These are phyloP conservation scores for Dunckerocampus dactyliophorus DNA, from an alignment of 2,113 vertebrate species.

Conservation along the genomic window DNA sequence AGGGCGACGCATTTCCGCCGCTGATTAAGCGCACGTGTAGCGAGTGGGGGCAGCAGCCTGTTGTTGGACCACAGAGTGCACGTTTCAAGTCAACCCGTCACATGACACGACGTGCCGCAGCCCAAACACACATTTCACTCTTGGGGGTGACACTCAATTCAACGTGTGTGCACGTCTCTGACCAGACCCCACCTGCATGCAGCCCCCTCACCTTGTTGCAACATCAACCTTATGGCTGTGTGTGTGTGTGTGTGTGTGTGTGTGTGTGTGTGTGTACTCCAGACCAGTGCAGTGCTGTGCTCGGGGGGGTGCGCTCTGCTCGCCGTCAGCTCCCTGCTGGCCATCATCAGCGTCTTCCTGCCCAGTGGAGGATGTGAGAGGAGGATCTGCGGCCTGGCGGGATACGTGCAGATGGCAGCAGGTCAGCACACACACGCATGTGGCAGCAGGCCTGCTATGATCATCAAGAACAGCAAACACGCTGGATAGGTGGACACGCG, in stretches of 20 bases:
- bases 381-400: conserved; percentile 85
- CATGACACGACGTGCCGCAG: conserved; percentile 14
- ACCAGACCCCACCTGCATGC: background rate
- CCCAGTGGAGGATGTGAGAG: conserved; percentile 86
- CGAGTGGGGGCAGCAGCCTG: conserved; percentile 30
- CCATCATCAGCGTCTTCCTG: conserved; percentile 86
- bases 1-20: background rate
- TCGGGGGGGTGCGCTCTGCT: conserved; percentile 84
- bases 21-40: conserved; percentile 44
- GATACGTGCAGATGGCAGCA: conserved; percentile 92
- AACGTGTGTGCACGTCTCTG: background rate
- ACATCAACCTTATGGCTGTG: no score
- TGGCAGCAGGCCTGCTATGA: background rate
- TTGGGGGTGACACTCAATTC: background rate
- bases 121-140: conserved; percentile 8
- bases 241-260: conserved; percentile 27
- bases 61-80: conserved; percentile 26
- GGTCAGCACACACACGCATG: conserved; percentile 41
- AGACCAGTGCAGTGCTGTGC: conserved; percentile 90
- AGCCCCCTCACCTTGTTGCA: background rate
- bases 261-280: conserved; percentile 57
- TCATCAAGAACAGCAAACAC: background rate
- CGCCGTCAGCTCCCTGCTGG: conserved; percentile 86
- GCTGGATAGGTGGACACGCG: no score
- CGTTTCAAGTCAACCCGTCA: conserved; percentile 53